These are phyloP conservation scores for Cataglyphis livida DNA, from an alignment of 2,888 invertebrate genomes.

Conservation along the genomic window DNA sequence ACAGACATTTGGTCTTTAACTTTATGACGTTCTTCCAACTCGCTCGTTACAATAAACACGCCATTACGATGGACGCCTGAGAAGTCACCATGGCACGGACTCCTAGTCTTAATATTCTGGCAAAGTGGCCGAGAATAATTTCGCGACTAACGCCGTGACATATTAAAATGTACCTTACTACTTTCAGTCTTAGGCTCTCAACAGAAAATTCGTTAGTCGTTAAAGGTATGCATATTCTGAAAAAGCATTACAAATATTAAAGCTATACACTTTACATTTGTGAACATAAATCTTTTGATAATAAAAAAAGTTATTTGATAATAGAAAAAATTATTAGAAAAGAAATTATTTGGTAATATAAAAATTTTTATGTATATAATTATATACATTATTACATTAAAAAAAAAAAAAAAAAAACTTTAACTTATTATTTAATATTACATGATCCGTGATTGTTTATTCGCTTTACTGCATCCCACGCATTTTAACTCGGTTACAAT, in stretches of 20 bases:
- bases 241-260: neutral
- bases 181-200: neutral
- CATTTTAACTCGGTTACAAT: conserved; percentile 23
- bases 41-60: conserved; percentile 74
- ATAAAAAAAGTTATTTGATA: neutral
- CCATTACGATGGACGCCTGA: conserved; percentile 70
- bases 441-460: conserved; percentile 16
- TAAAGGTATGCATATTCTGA: neutral
- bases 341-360: neutral
- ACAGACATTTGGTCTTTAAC: conserved; percentile 65
- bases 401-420: conserved; percentile 12
- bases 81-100: conserved; percentile 62
- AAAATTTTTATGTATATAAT: neutral
- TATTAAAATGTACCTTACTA: conserved; percentile 57
- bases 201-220: conserved; percentile 28
- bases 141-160: conserved; percentile 60
- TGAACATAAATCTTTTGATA: neutral
- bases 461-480: conserved; percentile 9
- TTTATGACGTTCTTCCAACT: conserved; percentile 70
- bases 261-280: neutral
- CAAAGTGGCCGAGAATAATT: conserved; percentile 70
- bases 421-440: conserved; percentile 18
- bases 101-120: conserved; percentile 69
- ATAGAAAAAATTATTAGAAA: too few relatives aligned
- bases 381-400: neutral